Conservation (phyloP, 2,797 vertebrate genomes). For the Phalloptychus januarius region DNA sequence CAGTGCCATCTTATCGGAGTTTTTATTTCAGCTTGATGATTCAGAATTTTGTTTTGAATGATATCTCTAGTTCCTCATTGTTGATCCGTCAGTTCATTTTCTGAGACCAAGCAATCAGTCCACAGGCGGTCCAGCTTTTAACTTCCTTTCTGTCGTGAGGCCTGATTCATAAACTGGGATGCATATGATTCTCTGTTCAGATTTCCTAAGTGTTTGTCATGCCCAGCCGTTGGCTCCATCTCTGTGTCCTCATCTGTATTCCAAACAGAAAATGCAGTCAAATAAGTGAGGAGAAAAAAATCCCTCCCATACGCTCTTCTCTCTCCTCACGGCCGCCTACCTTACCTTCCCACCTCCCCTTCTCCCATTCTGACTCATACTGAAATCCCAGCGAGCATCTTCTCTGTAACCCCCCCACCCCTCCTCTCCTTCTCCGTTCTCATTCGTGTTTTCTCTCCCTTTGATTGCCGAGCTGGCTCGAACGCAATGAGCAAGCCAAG, state of each 20-base stretch:
- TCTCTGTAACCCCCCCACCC: slow-evolving; percentile 18
- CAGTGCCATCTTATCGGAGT: neutral
- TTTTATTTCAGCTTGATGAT: slow-evolving; percentile 2
- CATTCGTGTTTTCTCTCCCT: slow-evolving; percentile 81
- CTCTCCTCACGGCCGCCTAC: slow-evolving; percentile 69
- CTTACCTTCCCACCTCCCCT: slow-evolving; percentile 71
- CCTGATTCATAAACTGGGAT: slow-evolving; percentile 34
- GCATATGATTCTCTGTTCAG: slow-evolving; percentile 55
- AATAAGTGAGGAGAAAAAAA: slow-evolving; percentile 63
- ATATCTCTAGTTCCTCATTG: slow-evolving; percentile 9
- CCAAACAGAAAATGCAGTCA: slow-evolving; percentile 73
- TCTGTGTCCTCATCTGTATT: slow-evolving; percentile 75
- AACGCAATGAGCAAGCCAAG: slow-evolving; percentile 59
- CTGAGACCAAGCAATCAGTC: slow-evolving; percentile 4
- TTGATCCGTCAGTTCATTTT: slow-evolving; percentile 19
- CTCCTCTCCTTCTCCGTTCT: slow-evolving; percentile 56
- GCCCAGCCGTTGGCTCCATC: slow-evolving; percentile 56
- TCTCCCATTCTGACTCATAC: slow-evolving; percentile 82
- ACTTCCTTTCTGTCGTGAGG: slow-evolving; percentile 14
- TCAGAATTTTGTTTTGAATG: slow-evolving; percentile 8
- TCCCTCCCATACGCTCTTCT: slow-evolving; percentile 60
- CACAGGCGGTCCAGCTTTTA: slow-evolving; percentile 12
- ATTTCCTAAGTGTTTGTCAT: slow-evolving; percentile 60
- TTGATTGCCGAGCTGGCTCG: slow-evolving; percentile 76
- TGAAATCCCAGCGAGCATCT: slow-evolving; percentile 78